phyloP scores from a whole-genome alignment of 2,113 vertebrate species.

The mouse (Mus musculus) region DNA sequence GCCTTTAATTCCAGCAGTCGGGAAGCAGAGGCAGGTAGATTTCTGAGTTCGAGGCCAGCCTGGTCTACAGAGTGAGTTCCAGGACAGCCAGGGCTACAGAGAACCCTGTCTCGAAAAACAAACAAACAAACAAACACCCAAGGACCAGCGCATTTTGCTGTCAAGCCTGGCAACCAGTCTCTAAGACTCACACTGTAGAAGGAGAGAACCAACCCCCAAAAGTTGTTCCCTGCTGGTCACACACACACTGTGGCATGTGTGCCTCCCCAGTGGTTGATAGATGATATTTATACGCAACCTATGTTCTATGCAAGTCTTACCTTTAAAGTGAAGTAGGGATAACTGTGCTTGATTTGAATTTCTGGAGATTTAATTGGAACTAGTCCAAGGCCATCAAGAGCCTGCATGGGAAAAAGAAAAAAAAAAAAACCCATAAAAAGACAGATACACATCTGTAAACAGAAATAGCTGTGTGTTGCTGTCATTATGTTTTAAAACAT shows the following conservation, averaged over 20 bases:
- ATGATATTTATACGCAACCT: neutral
- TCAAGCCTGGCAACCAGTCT: too few relatives aligned
- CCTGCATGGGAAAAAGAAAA: slow-evolving; percentile 82
- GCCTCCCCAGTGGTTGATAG: neutral
- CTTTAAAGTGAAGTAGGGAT: slow-evolving; percentile 91
- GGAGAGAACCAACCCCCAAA: neutral
- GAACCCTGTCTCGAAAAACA: too few relatives aligned
- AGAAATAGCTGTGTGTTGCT: neutral
- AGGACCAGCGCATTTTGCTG: too few relatives aligned
- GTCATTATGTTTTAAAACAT: neutral
- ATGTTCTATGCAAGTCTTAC: slow-evolving; percentile 81
- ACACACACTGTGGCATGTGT: neutral
- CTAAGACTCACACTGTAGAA: neutral
- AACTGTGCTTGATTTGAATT: slow-evolving; percentile 82
- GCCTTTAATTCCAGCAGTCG: too few relatives aligned
- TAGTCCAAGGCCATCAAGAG: slow-evolving; percentile 82
- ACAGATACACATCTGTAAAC: neutral
- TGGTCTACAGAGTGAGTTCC: too few relatives aligned
- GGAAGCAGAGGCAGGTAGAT: too few relatives aligned
- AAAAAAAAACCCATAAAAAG: neutral
- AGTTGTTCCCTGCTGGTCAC: neutral
- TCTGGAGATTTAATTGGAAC: slow-evolving; percentile 86
- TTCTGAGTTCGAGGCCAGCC: too few relatives aligned
- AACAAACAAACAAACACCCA: too few relatives aligned
- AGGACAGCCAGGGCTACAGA: too few relatives aligned